phyloP scores from a whole-genome alignment of 2,888 invertebrate species.

The Geotrupes spiniger region DNA sequence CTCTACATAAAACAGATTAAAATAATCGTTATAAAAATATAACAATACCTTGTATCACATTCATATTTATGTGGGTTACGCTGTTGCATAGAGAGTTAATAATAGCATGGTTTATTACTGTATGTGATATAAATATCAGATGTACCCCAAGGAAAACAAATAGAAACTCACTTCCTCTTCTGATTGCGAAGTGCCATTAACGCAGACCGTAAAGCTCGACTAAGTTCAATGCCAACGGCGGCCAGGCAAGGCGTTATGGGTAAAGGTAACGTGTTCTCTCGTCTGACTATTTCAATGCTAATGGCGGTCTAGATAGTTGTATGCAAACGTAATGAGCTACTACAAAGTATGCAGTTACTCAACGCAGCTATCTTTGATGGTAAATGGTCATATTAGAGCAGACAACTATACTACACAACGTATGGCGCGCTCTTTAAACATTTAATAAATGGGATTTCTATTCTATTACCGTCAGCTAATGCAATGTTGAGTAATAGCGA shows the following conservation, averaged over 20 bases:
- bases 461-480: slow-evolving; percentile 3
- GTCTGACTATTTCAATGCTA: slow-evolving; percentile 23
- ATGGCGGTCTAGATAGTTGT: slow-evolving; percentile 24
- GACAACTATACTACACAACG: slow-evolving; percentile 5
- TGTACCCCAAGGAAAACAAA: slow-evolving; percentile 15
- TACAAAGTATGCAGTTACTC: slow-evolving; percentile 20
- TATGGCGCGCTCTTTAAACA: slow-evolving; percentile 6
- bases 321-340: slow-evolving; percentile 23
- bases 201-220: slow-evolving; percentile 21
- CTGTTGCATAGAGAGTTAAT: slow-evolving; percentile 1
- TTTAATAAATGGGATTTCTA: slow-evolving; percentile 8
- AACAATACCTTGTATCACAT: too few relatives aligned
- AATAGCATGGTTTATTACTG: slow-evolving; percentile 8
- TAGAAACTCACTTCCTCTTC: slow-evolving; percentile 23
- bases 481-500: slow-evolving; percentile 9
- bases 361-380: slow-evolving; percentile 12
- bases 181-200: slow-evolving; percentile 24
- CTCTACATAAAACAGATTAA: too few relatives aligned
- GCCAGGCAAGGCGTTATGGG: slow-evolving; percentile 22
- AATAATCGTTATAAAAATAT: too few relatives aligned
- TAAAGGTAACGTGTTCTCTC: slow-evolving; percentile 18
- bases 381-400: slow-evolving; percentile 17
- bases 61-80: slow-evolving; percentile 2
- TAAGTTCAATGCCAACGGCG: slow-evolving; percentile 24
- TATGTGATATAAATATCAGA: slow-evolving; percentile 20